Evolutionary conservation across 2,888 invertebrate genomes (phyloP), one percentile per base, ranked within the genome.

Genomic region (Drosophila nigritarsus): DNA sequence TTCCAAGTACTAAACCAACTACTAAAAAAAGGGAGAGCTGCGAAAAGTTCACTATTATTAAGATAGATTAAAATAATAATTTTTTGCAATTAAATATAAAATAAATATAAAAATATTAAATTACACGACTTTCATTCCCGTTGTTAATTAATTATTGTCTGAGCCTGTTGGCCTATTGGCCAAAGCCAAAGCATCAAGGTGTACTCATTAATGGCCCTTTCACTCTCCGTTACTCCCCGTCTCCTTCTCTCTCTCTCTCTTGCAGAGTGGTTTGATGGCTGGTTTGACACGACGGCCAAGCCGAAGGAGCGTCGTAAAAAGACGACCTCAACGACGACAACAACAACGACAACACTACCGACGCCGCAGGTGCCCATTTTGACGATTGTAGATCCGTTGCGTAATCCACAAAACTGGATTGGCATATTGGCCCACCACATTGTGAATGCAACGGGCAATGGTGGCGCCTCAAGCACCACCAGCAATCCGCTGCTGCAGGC

Each of bases 251-350:
- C 6, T 29, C 40, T 29, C 2, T 20, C 8, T 36, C 24, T 58
- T 36, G 9, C 64, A 92, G 92, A 91, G 82, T 95, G 95, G 95
- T 94, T 95, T 75, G 92, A 91, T 48, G 91, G 92, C 67, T 94
- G 94, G 94, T 94, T 94, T 80, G 92, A 92, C 34, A 89, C 78
- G 5, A 82, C 80, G 27, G 78, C 87, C 3, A 87, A 74, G 32
- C 72, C 89, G 0, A 91, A 91, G 73, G 80, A 77, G 18, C 75
- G 84, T 38, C 89, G 87, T 2, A 80, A 87, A 29, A 77, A 79
- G 48, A 83, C 84, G 20, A 83, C 80, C 27, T 86, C 92, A 55
- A 91, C 91, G 1, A 89, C 91, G 24, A 91, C 91, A 5, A 77
- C 91, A 5, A 84, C 91, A 6, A 84, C 91, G 60, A 91, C 91